These are phyloP conservation scores for Crotophaga sulcirostris DNA, from an alignment of 2,113 vertebrate genomes.

Conservation along the genomic window DNA sequence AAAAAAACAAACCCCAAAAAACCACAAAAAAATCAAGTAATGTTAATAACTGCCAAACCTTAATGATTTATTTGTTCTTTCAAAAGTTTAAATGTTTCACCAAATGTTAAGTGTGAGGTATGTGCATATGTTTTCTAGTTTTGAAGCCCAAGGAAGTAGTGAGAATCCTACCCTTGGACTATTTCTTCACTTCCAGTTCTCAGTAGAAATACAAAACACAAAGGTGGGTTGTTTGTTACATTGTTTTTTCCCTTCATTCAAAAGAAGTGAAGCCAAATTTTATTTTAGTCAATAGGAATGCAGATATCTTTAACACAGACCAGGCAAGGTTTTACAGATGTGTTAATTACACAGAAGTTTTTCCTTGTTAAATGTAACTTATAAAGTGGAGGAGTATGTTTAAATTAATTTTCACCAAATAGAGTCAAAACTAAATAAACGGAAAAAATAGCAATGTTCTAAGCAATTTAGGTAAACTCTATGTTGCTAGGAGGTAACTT, in stretches of 20 bases:
- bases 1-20: too few relatives aligned
- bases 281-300: neutral
- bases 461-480: neutral
- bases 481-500: neutral
- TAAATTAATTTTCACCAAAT: neutral
- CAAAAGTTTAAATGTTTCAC: neutral
- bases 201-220: neutral
- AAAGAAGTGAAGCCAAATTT: neutral
- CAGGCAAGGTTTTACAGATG: neutral
- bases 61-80: neutral
- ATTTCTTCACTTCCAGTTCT: neutral
- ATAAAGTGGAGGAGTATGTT: neutral
- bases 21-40: neutral
- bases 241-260: neutral
- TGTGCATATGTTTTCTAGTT: neutral
- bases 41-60: neutral
- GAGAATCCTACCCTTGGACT: neutral
- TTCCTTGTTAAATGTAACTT: neutral
- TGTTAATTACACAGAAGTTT: neutral
- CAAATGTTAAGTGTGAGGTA: neutral
- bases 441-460: neutral
- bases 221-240: neutral
- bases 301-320: neutral
- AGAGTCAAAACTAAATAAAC: neutral
- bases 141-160: neutral